A percentile compares a stretch with the other conserved stretches of the same genome.
Conservation (phyloP, 2,113 vertebrate genomes). For the Albula glossodonta region DNA sequence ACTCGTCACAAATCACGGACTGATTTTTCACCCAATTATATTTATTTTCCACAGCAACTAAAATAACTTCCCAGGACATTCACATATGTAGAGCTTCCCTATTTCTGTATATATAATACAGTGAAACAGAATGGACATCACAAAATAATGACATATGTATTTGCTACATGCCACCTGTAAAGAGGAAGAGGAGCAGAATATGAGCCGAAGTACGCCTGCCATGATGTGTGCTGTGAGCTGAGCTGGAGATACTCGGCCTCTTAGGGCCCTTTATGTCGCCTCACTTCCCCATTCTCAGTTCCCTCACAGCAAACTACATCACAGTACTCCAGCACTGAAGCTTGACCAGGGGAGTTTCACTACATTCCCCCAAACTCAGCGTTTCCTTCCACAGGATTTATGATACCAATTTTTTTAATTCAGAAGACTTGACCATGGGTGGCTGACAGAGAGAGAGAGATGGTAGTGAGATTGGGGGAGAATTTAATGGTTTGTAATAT, state of each 20-base stretch:
- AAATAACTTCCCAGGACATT: not conserved
- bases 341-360: conserved; percentile 13
- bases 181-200: not conserved
- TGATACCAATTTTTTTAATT: not conserved
- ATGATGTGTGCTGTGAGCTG: not conserved
- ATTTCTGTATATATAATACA: not conserved
- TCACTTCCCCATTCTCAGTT: conserved; percentile 18
- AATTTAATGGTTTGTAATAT: not conserved
- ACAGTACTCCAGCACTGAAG: conserved; percentile 4
- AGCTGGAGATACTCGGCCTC: not conserved
- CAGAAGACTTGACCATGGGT: not conserved
- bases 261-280: not conserved
- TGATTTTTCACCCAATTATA: not conserved
- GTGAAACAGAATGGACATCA: not conserved
- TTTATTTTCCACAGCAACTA: not conserved
- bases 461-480: too few relatives aligned
- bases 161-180: not conserved
- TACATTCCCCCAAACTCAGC: not conserved
- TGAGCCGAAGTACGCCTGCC: not conserved
- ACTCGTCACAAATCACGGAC: not conserved
- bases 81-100: not conserved
- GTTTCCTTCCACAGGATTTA: not conserved
- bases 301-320: not conserved
- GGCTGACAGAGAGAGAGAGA: too few relatives aligned
- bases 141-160: not conserved